Evolutionary conservation across 2,797 vertebrate species (phyloP).

Genomic region (Thaleichthys pacificus): DNA sequence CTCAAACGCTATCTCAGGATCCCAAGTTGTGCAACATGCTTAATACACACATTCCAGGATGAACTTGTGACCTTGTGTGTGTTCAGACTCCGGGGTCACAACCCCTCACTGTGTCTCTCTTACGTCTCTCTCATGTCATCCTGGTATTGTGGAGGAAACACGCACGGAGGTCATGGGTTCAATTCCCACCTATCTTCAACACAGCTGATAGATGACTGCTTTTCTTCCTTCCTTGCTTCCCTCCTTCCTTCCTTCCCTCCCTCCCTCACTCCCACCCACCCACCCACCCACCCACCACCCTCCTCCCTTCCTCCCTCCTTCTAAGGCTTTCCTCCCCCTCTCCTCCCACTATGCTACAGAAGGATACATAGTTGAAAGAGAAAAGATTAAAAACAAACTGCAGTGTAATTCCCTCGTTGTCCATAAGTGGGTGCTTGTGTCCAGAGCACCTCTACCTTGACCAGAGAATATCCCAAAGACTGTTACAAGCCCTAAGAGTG

Average conservation of each 20-base stretch:
- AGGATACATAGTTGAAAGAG: not conserved
- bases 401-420: conserved; percentile 22
- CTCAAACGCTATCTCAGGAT: no score
- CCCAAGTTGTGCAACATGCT: no score
- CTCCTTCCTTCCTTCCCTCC: no score
- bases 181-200: not conserved
- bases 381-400: not conserved
- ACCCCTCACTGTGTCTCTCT: conserved; percentile 9
- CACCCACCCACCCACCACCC: no score
- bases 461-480: no score
- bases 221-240: not conserved
- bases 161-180: conserved; percentile 41
- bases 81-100: conserved; percentile 6
- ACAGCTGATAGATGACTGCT: not conserved
- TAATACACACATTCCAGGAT: no score
- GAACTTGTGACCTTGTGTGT: no score
- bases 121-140: conserved; percentile 18
- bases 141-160: conserved; percentile 30
- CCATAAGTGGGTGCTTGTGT: conserved; percentile 19
- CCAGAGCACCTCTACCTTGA: not conserved
- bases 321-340: not conserved
- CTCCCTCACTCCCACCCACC: not conserved
- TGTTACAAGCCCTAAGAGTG: no score
- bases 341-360: not conserved
- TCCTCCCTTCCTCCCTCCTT: not conserved